phyloP scores from a whole-genome alignment of 2,113 vertebrate species.

The Andinoacara biseriatus region DNA sequence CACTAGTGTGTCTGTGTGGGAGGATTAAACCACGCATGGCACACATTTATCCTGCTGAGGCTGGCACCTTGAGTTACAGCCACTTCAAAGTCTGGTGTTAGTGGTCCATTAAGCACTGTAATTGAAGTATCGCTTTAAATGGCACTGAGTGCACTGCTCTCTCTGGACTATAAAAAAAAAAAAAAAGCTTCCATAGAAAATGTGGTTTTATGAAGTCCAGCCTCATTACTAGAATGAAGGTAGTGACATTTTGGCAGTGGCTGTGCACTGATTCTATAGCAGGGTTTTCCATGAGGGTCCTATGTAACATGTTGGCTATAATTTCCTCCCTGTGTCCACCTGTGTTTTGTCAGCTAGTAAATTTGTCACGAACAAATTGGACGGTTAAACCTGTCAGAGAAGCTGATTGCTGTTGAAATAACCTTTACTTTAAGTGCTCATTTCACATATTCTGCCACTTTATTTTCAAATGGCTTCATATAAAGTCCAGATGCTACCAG shows the following conservation, averaged over 20 bases:
- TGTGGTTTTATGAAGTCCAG: slow-evolving; percentile 53
- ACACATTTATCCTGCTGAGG: slow-evolving; percentile 23
- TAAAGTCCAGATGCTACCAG: slow-evolving; percentile 63
- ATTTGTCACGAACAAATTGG: slow-evolving; percentile 61
- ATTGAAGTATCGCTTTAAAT: slow-evolving; percentile 73
- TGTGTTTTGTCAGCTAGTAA: slow-evolving; percentile 65
- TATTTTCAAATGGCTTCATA: slow-evolving; percentile 44
- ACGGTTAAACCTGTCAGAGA: slow-evolving; percentile 52
- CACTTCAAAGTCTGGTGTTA: slow-evolving; percentile 65
- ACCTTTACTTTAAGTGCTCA: slow-evolving; percentile 45
- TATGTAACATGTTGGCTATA: slow-evolving; percentile 56
- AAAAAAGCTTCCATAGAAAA: slow-evolving; percentile 38
- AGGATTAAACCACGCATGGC: slow-evolving; percentile 18
- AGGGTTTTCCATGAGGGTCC: slow-evolving; percentile 52
- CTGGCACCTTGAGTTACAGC: slow-evolving; percentile 50
- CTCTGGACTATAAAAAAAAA: slow-evolving; percentile 51
- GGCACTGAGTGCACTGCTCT: slow-evolving; percentile 39
- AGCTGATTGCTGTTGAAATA: slow-evolving; percentile 60
- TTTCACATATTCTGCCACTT: slow-evolving; percentile 41
- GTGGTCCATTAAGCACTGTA: slow-evolving; percentile 67
- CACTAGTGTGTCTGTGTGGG: neutral
- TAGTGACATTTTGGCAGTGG: slow-evolving; percentile 50
- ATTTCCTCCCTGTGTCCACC: slow-evolving; percentile 59
- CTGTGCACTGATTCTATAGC: slow-evolving; percentile 28
- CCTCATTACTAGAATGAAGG: slow-evolving; percentile 64